A percentile compares a stretch with the other conserved stretches of the same genome.
Evolutionary conservation across 2,888 invertebrate species (phyloP).

Genomic region (Tenthredo livida): DNA sequence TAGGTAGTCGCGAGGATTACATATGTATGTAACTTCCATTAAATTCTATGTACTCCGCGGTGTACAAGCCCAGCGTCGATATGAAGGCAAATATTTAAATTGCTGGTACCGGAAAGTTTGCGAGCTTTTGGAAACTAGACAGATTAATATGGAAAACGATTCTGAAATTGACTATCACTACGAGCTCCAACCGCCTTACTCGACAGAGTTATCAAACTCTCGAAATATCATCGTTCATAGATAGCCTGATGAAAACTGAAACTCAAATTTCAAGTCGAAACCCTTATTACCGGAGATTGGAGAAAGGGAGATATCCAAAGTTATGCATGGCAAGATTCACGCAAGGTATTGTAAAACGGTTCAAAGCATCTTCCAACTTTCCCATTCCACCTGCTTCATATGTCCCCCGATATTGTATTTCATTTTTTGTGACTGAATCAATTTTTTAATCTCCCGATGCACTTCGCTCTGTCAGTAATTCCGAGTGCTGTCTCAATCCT

Average conservation of each 20-base stretch:
- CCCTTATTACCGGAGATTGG: background rate
- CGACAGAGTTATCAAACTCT: conserved; percentile 36
- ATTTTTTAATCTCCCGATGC: background rate
- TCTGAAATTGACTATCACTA: conserved; percentile 40
- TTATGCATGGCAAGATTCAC: background rate
- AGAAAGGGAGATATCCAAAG: background rate
- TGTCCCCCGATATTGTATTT: background rate
- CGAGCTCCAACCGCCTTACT: conserved; percentile 5
- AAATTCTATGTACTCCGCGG: background rate
- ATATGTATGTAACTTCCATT: background rate
- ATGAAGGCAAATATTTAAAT: conserved; percentile 21
- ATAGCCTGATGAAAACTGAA: conserved; percentile 23
- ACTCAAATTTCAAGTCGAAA: background rate
- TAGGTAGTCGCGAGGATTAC: background rate
- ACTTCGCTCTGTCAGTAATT: background rate
- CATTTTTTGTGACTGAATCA: background rate
- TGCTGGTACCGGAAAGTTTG: background rate
- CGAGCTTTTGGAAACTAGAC: conserved; percentile 24
- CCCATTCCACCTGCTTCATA: no score
- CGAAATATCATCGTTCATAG: conserved; percentile 28
- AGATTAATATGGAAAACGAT: conserved; percentile 44
- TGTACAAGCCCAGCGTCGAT: background rate
- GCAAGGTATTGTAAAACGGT: background rate
- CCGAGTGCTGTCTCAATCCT: background rate
- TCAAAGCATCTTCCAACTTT: background rate